Evolutionary conservation across 35 echinoderm and acorn worm species (phyloP), one percentile per base, ranked within the genome.

Genomic region (Heliocidaris erythrogramma): DNA sequence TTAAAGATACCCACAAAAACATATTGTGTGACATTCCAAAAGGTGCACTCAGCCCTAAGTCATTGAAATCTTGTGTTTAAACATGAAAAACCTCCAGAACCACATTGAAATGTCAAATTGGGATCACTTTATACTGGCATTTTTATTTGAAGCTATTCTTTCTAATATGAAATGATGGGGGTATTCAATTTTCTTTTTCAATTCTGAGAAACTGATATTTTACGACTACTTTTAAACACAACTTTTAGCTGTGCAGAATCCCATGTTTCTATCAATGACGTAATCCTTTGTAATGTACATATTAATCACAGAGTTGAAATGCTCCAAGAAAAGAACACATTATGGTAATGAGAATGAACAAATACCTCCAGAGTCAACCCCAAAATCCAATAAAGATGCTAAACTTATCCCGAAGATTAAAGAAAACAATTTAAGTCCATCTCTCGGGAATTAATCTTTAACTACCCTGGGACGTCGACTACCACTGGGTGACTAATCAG

Each of bases 361-460:
- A 47, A 89, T 48, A 89, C 87, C 31, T 89, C 6, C 0, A 47
- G 47, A 89, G 47, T 89, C 18, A 47, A 89, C 47, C 31, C 47
- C 21, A n/a, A 89, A 89, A 89, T 89, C 31, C 31, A 89, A 89
- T 47, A 89, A 89, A 35, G 31, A 18, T 89, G 87, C 47, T 89
- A 89, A 32, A 89, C 87, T 13, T 89, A 89, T 89, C 47, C 31
- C 31, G 14, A 89, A 32, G 31, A 89, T 89, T 78, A 89, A 89
- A 32, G 47, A 89, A 89, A 89, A 89, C 87, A 89, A 89, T 89
- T 42, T 47, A 89, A 89, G 31, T 24, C 47, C 31, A 32, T 48
- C 87, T n/a, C 87, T 89, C 14, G 87, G 87, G 87, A 89, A 89
- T 89, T 89, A 89, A 89, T 89, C 87, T 89, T 89, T 47, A 89